Evolutionary conservation across 2,797 vertebrate genomes (phyloP), one percentile per base, ranked within the genome.

Genomic region (Gallinago solitaria): DNA sequence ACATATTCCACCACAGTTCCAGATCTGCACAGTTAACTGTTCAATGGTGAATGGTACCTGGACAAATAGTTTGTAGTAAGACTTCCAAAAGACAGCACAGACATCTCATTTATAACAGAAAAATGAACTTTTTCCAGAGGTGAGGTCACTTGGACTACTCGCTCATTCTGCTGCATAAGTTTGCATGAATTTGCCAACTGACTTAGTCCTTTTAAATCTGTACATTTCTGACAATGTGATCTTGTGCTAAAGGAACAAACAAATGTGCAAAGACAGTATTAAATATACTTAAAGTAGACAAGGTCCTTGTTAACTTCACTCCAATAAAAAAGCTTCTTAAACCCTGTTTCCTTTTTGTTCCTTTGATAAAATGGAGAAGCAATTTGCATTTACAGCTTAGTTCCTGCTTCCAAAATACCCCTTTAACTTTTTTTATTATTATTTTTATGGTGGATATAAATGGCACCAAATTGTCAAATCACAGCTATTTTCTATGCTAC

Each of bases 371-470:
- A 98, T 43, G 70, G 95, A 90, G 91, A 97, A 98, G 97, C 96
- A 98, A 98, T 98, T 97, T 97, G 98, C 98, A 98, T 99, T 99
- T 99, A 99, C 97, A 98, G 98, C 98, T 97, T 97, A 98, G 98
- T 99, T 99, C 99, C 99, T 99, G 99, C 98, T 98, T 98, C 97
- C 90, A 98, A 98, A 98, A 98, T 97, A 97, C 92, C 96, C 95
- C 97, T 97, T 97, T 97, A 98, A 96, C 95, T 95, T 97, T 96
- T 96, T 96, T 97, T 97, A 98, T 97, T 65, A 92, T 96, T 98
- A 77, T 93, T 98, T 99, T 99, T 98, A 99, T 98, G 97, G 98
- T 96, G 97, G 96, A 97, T 97, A 98, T 98, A 98, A 98, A 98
- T 98, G 96, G 97, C 98, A 98, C 97, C 98, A 98, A 98, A 98